A percentile compares a stretch with the other conserved stretches of the same genome.
phyloP scores from a whole-genome alignment of 2,113 vertebrate species.

The Cottus gobio region DNA sequence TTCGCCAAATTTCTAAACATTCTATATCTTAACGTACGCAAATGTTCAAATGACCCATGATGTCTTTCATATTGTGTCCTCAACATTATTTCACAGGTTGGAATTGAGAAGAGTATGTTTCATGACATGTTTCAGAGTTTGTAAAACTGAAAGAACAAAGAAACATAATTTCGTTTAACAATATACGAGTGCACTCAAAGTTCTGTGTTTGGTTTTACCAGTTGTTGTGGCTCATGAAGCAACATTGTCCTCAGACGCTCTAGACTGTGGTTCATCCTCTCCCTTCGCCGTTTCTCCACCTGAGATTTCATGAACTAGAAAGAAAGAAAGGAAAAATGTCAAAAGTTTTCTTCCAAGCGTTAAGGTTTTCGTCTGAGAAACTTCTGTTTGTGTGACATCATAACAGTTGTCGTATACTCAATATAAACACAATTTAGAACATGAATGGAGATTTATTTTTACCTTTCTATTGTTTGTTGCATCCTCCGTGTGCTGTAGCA shows the following conservation, averaged over 20 bases:
- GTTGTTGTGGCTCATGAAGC: conserved; percentile 78
- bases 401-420: not conserved
- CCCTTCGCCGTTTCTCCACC: conserved; percentile 86
- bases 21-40: not conserved
- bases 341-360: not conserved
- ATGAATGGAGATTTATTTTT: not conserved
- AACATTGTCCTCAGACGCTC: conserved; percentile 83
- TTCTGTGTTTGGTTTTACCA: conserved; percentile 71
- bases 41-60: not conserved
- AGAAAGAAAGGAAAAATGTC: not conserved
- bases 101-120: not conserved
- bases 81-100: not conserved
- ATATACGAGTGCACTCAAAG: not conserved
- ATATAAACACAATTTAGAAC: not conserved
- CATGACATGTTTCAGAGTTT: not conserved
- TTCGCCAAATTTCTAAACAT: not conserved
- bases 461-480: conserved; percentile 72
- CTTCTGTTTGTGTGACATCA: not conserved
- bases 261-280: conserved; percentile 88
- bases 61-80: not conserved
- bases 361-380: no score
- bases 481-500: conserved; percentile 39
- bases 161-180: not conserved
- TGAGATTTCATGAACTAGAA: conserved; percentile 86
- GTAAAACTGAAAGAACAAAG: not conserved